Conservation (phyloP, 92 coral and sea anemone genomes). For the Phenganax stokvisi region DNA sequence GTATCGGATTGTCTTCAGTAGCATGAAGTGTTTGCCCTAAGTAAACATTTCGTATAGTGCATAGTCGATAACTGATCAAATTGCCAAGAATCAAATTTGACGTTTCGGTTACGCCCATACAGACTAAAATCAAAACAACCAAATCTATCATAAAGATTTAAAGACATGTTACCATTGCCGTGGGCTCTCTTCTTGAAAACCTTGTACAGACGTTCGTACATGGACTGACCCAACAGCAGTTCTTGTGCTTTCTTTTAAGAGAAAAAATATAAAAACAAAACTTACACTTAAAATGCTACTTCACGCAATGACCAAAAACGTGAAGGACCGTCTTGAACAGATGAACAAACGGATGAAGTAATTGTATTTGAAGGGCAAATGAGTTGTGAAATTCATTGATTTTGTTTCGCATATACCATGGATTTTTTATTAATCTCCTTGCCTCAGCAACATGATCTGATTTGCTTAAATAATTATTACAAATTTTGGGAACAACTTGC, state of each 20-base stretch:
- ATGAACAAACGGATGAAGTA: too few relatives aligned
- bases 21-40: constrained; percentile 9
- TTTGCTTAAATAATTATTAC: too few relatives aligned
- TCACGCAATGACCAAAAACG: neutral
- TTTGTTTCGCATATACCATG: too few relatives aligned
- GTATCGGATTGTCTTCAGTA: constrained; percentile 70
- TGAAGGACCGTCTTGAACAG: neutral
- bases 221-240: constrained; percentile 67
- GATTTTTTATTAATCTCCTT: too few relatives aligned
- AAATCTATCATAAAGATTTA: neutral
- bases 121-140: too few relatives aligned
- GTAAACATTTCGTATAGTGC: neutral
- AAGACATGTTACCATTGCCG: constrained; percentile 39
- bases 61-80: neutral
- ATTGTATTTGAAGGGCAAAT: too few relatives aligned
- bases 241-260: constrained; percentile 68
- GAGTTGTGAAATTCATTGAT: too few relatives aligned
- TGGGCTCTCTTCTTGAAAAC: constrained; percentile 58
- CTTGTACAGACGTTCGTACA: constrained; percentile 77
- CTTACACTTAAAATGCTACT: neutral
- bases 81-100: too few relatives aligned
- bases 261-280: neutral
- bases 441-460: too few relatives aligned
- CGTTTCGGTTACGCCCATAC: too few relatives aligned
- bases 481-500: too few relatives aligned